Evolutionary conservation across 2,113 vertebrate genomes (phyloP).

Genomic region (Pluvianellus socialis): DNA sequence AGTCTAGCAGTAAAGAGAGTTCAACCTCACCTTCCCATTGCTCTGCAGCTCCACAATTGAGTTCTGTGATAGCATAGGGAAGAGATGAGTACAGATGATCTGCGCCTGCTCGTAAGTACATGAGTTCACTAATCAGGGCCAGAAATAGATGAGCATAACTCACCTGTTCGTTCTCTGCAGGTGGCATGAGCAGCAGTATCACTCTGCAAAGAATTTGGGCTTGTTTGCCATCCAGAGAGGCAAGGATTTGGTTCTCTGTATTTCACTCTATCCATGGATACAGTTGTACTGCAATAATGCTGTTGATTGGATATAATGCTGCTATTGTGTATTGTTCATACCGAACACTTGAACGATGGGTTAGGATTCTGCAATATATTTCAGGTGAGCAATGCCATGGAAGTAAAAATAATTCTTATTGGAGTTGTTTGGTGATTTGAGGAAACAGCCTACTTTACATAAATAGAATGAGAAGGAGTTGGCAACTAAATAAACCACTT

Average conservation of each 20-base stretch:
- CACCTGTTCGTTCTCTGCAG: neutral
- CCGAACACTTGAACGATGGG: neutral
- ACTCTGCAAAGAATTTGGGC: neutral
- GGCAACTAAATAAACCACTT: neutral
- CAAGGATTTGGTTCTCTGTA: neutral
- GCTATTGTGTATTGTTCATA: neutral
- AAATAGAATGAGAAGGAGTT: neutral
- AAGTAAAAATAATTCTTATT: neutral
- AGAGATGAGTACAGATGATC: neutral
- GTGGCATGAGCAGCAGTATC: neutral
- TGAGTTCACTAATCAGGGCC: neutral
- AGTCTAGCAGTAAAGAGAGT: neutral
- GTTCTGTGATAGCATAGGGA: neutral
- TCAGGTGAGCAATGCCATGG: neutral
- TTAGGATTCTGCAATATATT: neutral
- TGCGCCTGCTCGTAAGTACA: neutral
- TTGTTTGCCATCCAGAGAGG: neutral
- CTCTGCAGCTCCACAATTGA: neutral
- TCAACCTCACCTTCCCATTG: neutral
- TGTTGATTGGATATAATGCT: neutral
- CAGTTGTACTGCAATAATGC: neutral
- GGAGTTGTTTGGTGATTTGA: neutral
- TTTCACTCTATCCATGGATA: neutral
- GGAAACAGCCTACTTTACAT: neutral
- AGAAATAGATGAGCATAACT: neutral